Evolutionary conservation across 2,888 invertebrate species (phyloP), one percentile per base, ranked within the genome.

Genomic region (Cephus rjabovi): DNA sequence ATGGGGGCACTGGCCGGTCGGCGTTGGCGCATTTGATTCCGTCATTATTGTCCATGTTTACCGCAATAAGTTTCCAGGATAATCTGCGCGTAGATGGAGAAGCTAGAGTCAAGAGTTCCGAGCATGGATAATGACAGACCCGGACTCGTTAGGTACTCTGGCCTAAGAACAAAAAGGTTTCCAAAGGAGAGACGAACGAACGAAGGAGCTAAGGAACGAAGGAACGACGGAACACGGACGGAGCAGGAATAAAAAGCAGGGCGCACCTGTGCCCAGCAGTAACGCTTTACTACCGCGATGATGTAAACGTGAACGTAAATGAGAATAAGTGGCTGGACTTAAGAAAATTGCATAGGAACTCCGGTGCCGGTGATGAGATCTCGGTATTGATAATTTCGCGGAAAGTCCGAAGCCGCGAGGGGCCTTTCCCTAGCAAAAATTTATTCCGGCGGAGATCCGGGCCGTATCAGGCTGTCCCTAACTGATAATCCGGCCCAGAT

Each of bases 271-370:
- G 87, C 85, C 87, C 83, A 86, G 86, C 87, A 86, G 89, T 88
- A 91, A 89, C 89, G 88, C 88, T 90, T 90, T 88, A 90, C 88
- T 88, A 82, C 88, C 86, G 84, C 87, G 89, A 90, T 91, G 90
- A 91, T 90, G 90, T 89, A 90, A 91, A 91, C 90, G 87, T 83
- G 87, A 90, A 90, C 89, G 88, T 89, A 88, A 90, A 89, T 89
- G 89, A 89, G 87, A 88, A 89, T 89, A 87, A 89, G 88, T 88
- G 88, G 87, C 84, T 76, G 87, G 89, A 87, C 86, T 87, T 86
- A 81, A 86, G 89, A 88, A 89, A 89, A 90, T 90, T 91, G 88
- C 90, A 84, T 81, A 37, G 75, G 68, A 31, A 68, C 33, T 33
- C 34, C 75, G 40, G 30, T n/a, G 30, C 12, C 75, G 75, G 68